These are phyloP conservation scores for Muscicapa adusta DNA, from an alignment of 2,113 vertebrate species.

Conservation along the genomic window DNA sequence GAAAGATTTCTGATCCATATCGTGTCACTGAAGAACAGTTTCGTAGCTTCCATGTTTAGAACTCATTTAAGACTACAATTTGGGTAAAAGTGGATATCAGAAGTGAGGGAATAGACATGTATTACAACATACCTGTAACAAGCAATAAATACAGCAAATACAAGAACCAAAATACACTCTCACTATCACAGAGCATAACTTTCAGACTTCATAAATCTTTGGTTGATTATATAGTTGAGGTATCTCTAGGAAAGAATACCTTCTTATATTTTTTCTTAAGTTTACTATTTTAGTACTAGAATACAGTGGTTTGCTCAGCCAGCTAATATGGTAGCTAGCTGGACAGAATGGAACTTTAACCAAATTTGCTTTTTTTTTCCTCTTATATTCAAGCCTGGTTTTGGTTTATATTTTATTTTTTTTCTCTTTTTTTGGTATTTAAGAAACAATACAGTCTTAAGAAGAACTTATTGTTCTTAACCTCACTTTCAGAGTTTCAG, in stretches of 20 bases:
- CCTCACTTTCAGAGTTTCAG: background rate
- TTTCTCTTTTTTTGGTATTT: background rate
- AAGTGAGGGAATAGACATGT: background rate
- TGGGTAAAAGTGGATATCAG: background rate
- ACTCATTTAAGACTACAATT: background rate
- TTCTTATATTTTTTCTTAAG: background rate
- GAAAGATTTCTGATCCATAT: background rate
- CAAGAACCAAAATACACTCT: background rate
- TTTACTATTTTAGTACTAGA: background rate
- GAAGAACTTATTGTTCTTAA: background rate
- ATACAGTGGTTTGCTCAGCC: background rate
- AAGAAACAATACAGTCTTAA: background rate
- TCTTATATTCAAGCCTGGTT: background rate
- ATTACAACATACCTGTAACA: background rate
- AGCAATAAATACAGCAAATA: background rate
- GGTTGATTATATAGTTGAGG: background rate
- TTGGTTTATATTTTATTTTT: background rate
- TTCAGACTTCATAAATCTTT: background rate
- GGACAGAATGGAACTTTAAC: background rate
- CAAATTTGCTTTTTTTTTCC: background rate
- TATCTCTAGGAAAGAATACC: background rate
- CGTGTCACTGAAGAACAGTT: background rate
- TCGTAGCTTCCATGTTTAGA: background rate
- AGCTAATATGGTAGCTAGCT: background rate
- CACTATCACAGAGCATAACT: background rate